Evolutionary conservation across 2,888 invertebrate species (phyloP).

Genomic region (Eupithecia vulgata): DNA sequence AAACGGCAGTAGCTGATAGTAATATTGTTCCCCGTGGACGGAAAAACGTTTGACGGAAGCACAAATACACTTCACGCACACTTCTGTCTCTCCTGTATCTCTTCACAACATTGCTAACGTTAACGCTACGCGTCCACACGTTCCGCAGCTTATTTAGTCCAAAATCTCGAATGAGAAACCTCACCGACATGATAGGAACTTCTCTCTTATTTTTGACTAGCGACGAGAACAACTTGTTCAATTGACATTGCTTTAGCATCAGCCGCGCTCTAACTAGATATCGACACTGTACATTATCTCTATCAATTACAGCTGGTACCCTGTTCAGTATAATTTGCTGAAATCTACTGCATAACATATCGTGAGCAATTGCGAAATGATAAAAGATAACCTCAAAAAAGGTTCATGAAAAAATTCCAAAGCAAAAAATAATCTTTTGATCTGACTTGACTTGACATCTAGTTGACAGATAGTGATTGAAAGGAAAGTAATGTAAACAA

Average conservation of each 20-base stretch:
- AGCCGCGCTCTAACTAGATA: conserved; percentile 51
- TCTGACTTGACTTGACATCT: conserved; percentile 19
- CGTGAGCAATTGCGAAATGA: conserved; percentile 53
- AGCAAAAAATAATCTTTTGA: conserved; percentile 19
- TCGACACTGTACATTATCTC: conserved; percentile 50
- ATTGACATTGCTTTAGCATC: conserved; percentile 56
- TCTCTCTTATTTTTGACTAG: conserved; percentile 46
- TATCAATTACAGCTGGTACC: conserved; percentile 43
- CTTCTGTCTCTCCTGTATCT: conserved; percentile 67
- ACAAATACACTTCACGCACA: conserved; percentile 70
- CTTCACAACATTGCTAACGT: conserved; percentile 65
- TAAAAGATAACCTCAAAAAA: conserved; percentile 68
- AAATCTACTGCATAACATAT: conserved; percentile 68
- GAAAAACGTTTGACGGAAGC: conserved; percentile 68
- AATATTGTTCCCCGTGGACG: conserved; percentile 67
- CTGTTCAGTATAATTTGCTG: conserved; percentile 58
- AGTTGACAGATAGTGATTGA: neutral
- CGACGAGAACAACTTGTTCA: conserved; percentile 49
- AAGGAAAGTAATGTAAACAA: neutral
- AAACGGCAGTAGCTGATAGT: conserved; percentile 73
- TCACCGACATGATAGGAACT: conserved; percentile 59
- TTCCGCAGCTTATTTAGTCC: conserved; percentile 65
- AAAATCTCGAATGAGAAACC: conserved; percentile 67
- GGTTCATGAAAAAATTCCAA: conserved; percentile 21
- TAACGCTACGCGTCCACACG: conserved; percentile 66